A percentile compares a stretch with the other conserved stretches of the same genome.
Evolutionary conservation across 2,888 invertebrate genomes (phyloP).

Genomic region (Panzeria rudis): DNA sequence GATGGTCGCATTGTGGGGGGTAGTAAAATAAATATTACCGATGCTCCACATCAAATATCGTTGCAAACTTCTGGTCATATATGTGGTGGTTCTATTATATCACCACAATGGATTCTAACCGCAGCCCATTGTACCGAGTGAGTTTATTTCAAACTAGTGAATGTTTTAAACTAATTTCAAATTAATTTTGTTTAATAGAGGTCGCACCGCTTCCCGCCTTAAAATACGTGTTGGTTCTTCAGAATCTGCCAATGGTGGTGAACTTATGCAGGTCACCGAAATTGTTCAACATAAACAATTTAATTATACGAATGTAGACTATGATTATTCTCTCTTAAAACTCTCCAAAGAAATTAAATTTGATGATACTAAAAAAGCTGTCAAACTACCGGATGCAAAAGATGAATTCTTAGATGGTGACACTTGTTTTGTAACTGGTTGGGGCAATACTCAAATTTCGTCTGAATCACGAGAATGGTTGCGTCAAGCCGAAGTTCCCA

Average conservation of each 20-base stretch:
- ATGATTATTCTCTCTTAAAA: conserved; percentile 86
- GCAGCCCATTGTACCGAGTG: conserved; percentile 83
- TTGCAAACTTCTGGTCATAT: conserved; percentile 81
- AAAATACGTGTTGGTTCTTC: conserved; percentile 86
- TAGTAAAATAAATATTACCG: conserved; percentile 81
- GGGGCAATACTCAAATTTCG: conserved; percentile 81
- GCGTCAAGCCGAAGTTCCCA: conserved; percentile 85
- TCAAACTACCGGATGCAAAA: conserved; percentile 83
- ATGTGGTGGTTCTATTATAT: conserved; percentile 83
- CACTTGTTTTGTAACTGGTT: conserved; percentile 81
- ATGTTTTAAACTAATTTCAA: background rate
- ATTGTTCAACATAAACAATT: conserved; percentile 85
- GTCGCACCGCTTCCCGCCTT: conserved; percentile 76
- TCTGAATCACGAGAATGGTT: conserved; percentile 80
- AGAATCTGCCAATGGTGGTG: conserved; percentile 84
- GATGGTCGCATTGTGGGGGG: conserved; percentile 84
- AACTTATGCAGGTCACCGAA: conserved; percentile 84
- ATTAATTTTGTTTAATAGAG: conserved; percentile 73
- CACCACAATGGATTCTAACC: conserved; percentile 81
- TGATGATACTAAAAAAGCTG: conserved; percentile 83
- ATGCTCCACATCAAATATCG: conserved; percentile 83
- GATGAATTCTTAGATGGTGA: conserved; percentile 80
- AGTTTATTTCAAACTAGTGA: conserved; percentile 59
- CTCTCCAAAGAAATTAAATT: conserved; percentile 84
- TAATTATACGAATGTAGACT: conserved; percentile 85